Evolutionary conservation across 2,113 vertebrate species (phyloP), one percentile per base, ranked within the genome.

Genomic region (Columba livia): DNA sequence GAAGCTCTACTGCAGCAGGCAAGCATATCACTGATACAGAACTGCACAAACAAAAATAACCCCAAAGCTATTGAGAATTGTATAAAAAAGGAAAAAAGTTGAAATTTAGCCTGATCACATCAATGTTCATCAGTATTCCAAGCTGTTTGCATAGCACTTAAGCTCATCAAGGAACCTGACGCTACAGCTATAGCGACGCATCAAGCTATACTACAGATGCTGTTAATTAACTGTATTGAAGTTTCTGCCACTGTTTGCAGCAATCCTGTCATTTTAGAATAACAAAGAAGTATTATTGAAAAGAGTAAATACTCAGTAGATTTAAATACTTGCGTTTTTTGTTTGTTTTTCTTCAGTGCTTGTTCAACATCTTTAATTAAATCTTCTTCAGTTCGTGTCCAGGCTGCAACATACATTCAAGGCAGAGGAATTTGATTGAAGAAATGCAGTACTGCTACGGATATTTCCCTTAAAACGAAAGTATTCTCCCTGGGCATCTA

Each of bases 31-130:
- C 15, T 6, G 8, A 38, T 2, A 65, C 14, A 26, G 23, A 90
- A 70, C 23, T 47, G n/a, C 58, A 51, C 44, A 31, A 15, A 62
- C 31, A 32, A 85, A 86, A 71, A 12, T 40, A 69, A 78, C 25
- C 8, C 44, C 14, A 65, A 44, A 15, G 21, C 0, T 2, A 58
- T 0, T 3, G 15, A 50, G 16, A 88, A 42, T 13, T 44, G 3
- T 19, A 78, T 6, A 1, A 89, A 66, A 70, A 67, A 28, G 9
- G 13, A 51, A 85, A n/a, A 51, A 57, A 20, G 12, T 16, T 1
- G 13, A 50, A 36, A 23, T 20, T 20, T 7, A 67, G 28, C 36
- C 24, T 18, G 31, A 66, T 40, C 0, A 2, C 26, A 24, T 42
- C 28, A 11, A 47, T 5, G 5, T 42, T 61, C 32, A 36, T 9